Percentiles rank a stretch among this genome's conserved stretches.
These are phyloP conservation scores for Hirtodrosophila trivittata DNA, from an alignment of 2,888 invertebrate genomes.

Conservation along the genomic window DNA sequence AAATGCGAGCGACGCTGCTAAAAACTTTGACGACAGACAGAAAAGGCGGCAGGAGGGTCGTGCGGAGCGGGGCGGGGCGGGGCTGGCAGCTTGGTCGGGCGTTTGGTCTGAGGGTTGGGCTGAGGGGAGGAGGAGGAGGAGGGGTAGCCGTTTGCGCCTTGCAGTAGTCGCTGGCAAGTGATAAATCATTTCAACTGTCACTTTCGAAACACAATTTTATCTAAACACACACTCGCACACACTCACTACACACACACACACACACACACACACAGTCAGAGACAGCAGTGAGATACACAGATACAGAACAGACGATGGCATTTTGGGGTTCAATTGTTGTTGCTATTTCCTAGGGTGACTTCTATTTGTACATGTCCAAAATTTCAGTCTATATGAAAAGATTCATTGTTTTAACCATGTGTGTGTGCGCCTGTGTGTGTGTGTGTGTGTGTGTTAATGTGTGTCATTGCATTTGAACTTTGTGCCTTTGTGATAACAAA, in stretches of 20 bases:
- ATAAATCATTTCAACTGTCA: constrained; percentile 84
- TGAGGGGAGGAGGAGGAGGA: constrained; percentile 1
- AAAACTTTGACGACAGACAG: constrained; percentile 82
- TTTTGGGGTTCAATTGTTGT: constrained; percentile 50
- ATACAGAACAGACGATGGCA: constrained; percentile 50
- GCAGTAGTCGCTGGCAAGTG: constrained; percentile 79
- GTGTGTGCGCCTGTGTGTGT: constrained; percentile 19
- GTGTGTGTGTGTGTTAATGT: constrained; percentile 31
- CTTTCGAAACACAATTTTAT: constrained; percentile 84
- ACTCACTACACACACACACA: constrained; percentile 31
- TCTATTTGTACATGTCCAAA: constrained; percentile 39
- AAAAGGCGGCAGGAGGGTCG: constrained; percentile 12
- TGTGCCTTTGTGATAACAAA: constrained; percentile 46
- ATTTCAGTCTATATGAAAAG: constrained; percentile 61
- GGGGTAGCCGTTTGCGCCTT: constrained; percentile 62
- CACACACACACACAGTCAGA: constrained; percentile 20
- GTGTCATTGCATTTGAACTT: constrained; percentile 58
- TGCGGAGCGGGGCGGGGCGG: neutral
- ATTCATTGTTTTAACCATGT: constrained; percentile 33
- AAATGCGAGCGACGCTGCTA: constrained; percentile 76
- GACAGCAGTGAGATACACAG: constrained; percentile 29
- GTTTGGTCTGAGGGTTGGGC: constrained; percentile 26
- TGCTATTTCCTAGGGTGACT: constrained; percentile 46
- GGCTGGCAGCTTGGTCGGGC: neutral
- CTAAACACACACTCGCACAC: constrained; percentile 74